Evolutionary conservation across 2,888 invertebrate genomes (phyloP).

Genomic region (Saturnia japonica): DNA sequence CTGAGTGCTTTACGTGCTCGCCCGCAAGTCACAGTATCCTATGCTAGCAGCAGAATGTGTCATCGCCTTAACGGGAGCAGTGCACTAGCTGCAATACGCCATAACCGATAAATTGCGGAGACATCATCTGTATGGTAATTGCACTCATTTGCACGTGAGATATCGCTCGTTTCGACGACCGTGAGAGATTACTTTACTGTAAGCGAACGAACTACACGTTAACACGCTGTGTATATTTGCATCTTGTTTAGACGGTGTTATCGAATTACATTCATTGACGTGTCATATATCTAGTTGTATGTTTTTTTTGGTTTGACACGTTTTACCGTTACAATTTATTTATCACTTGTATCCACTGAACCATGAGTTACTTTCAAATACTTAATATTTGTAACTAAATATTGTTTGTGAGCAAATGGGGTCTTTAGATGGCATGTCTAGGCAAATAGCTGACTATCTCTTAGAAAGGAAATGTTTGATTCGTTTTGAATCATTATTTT

Average conservation of each 20-base stretch:
- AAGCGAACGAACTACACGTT: slow-evolving; percentile 34
- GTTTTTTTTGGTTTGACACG: slow-evolving; percentile 28
- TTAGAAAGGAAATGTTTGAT: too few species aligned
- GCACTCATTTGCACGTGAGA: slow-evolving; percentile 54
- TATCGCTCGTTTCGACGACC: slow-evolving; percentile 30
- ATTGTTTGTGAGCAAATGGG: background rate
- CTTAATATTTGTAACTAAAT: background rate
- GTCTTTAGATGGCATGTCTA: too few species aligned
- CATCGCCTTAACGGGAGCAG: slow-evolving; percentile 39
- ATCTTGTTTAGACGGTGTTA: slow-evolving; percentile 17
- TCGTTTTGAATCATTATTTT: too few species aligned
- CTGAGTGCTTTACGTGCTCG: too few species aligned
- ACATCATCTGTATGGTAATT: slow-evolving; percentile 68
- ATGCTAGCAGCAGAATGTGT: too few species aligned
- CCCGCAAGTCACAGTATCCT: too few species aligned
- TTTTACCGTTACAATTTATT: slow-evolving; percentile 9
- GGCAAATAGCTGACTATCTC: too few species aligned
- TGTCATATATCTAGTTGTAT: slow-evolving; percentile 26
- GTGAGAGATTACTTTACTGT: slow-evolving; percentile 45
- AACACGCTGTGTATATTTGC: slow-evolving; percentile 31
- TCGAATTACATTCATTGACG: slow-evolving; percentile 25
- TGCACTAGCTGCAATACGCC: slow-evolving; percentile 30
- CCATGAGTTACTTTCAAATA: background rate
- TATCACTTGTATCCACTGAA: background rate
- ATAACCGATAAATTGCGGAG: slow-evolving; percentile 48